Percentiles rank a stretch among this genome's conserved stretches.
phyloP scores from a whole-genome alignment of 64 coral and sea anemone genomes.

The Montipora foliosa region DNA sequence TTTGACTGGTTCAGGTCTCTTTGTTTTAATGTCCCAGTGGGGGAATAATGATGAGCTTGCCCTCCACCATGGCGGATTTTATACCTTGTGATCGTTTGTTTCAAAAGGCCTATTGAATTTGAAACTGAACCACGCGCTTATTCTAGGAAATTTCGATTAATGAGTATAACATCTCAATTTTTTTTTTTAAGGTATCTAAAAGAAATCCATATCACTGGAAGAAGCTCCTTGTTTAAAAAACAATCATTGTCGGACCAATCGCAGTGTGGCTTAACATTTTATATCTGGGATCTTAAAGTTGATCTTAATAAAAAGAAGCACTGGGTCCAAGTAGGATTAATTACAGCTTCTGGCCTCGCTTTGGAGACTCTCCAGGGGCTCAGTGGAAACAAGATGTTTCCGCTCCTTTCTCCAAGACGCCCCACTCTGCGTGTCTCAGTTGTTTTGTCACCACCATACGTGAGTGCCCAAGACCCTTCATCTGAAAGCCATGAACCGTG shows the following conservation, averaged over 20 bases:
- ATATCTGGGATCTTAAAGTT: constrained; percentile 22
- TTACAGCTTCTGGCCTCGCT: constrained; percentile 44
- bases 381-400: not conserved
- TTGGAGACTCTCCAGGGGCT: constrained; percentile 31
- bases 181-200: not conserved
- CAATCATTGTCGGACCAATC: not conserved
- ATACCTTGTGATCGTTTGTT: no score
- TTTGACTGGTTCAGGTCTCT: no score
- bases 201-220: not conserved
- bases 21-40: no score
- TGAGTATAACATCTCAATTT: not conserved
- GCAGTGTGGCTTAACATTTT: not conserved
- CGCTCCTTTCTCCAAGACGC: not conserved
- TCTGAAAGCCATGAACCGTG: not conserved
- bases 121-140: not conserved
- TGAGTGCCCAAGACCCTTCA: constrained; percentile 5
- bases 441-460: constrained; percentile 22
- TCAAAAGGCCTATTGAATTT: no score
- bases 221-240: constrained; percentile 4
- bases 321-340: constrained; percentile 39
- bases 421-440: constrained; percentile 60
- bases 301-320: constrained; percentile 33
- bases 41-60: no score
- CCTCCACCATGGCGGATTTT: no score
- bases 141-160: not conserved